Base-by-base conservation (phyloP, 1,140 invertebrate genomes). In the Limonius californicus region DNA sequence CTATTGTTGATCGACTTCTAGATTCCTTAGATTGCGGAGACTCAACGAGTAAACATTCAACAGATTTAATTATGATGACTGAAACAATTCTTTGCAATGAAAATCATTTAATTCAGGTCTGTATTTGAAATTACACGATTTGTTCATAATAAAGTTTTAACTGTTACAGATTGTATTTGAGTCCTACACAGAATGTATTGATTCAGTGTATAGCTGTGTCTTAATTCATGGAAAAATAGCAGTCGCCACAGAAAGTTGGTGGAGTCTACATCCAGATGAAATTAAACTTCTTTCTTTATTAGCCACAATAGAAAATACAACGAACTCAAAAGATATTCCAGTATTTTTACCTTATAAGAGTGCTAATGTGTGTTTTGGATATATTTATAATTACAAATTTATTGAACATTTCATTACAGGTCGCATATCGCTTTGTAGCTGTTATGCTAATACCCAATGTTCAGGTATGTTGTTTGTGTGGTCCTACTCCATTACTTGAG, bases 281-380 rank as follows among this genome's bases (percentile, higher is more conserved):
- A 83, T 88, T 50, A 86, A 90, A 70, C 78, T 94, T 12, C 73
- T 95, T 18, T 80, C 86, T 0, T 77, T 88, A 32, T 78, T 90
- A 19, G 82, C 89, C 0, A 79, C 81, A 2, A 77, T 83, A 2
- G 85, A 89, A 66, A 82, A 83, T 69, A 81, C 81, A 56, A 85
- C 83, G 18, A 85, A 87, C 1, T 80, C 86, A 0, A 80, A 86
- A 67, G 91, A 94, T 76, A 81, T 91, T 35, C 87, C 91, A 7
- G 84, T 94, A 7, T 95, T 89, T 79, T 78, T 94, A 21, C 91
- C 91, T 6, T 82, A 87, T 43, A 91, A 86, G 75, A 94, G 91
- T 75, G 90, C 91, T 27, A 88, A 85, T 73, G 90, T 91, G 81
- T n/a, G n/a, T n/a, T n/a, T n/a, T n/a, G n/a, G n/a, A n/a, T 35